Evolutionary conservation across 2,888 invertebrate species (phyloP).

Genomic region (Drosophila quinaria): DNA sequence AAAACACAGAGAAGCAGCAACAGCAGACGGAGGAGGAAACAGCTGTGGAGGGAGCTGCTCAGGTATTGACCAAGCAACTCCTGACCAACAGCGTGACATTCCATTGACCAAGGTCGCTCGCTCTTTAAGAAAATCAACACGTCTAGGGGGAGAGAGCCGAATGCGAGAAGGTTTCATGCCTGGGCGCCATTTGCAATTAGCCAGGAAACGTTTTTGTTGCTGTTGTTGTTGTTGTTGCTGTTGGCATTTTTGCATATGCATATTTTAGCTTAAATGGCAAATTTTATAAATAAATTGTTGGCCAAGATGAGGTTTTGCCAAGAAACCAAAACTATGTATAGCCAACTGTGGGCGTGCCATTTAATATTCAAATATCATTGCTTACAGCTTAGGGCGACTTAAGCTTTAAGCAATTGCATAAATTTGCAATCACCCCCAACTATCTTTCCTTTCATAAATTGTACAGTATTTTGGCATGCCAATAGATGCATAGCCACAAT

Average conservation of each 20-base stretch:
- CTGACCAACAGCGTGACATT: slow-evolving; percentile 68
- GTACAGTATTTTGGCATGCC: not conserved
- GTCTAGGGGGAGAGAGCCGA: not conserved
- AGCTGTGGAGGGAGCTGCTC: slow-evolving; percentile 33
- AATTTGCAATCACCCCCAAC: slow-evolving; percentile 16
- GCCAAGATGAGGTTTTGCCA: slow-evolving; percentile 1
- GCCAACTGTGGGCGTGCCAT: slow-evolving; percentile 12
- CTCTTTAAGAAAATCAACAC: slow-evolving; percentile 49
- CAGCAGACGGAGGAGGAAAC: slow-evolving; percentile 32
- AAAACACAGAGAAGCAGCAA: slow-evolving; percentile 38
- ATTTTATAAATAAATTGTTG: slow-evolving; percentile 45
- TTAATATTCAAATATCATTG: slow-evolving; percentile 39
- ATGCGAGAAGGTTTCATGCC: slow-evolving; percentile 33
- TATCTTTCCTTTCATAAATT: not conserved
- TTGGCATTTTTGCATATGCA: slow-evolving; percentile 55
- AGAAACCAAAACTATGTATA: slow-evolving; percentile 7
- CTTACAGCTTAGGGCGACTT: slow-evolving; percentile 26
- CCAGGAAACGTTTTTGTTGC: slow-evolving; percentile 25
- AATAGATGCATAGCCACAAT: slow-evolving; percentile 3
- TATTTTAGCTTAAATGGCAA: slow-evolving; percentile 40
- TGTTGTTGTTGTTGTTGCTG: slow-evolving; percentile 1
- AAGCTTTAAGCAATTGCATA: slow-evolving; percentile 37
- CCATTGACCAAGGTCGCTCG: slow-evolving; percentile 47
- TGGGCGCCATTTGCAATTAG: slow-evolving; percentile 66
- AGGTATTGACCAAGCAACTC: slow-evolving; percentile 9